phyloP scores from a whole-genome alignment of 2,797 vertebrate species.

The Sebastes aleutianus region DNA sequence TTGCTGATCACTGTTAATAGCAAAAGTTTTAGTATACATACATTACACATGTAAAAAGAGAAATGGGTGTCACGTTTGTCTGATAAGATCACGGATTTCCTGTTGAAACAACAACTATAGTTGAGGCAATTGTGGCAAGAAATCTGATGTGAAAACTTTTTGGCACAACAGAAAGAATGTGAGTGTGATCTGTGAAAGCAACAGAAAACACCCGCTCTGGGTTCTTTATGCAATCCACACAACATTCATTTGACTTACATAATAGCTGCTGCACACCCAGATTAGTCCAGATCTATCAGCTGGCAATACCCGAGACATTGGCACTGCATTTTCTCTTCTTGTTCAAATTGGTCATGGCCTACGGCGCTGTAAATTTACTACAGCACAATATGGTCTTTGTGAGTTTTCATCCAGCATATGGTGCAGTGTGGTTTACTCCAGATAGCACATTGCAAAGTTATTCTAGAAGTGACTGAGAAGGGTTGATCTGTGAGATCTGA shows the following conservation, averaged over 20 bases:
- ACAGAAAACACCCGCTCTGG: not conserved
- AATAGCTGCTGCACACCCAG: not conserved
- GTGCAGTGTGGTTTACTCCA: not conserved
- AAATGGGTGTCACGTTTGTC: not conserved
- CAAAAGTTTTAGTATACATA: not conserved
- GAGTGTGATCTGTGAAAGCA: not conserved
- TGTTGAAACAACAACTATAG: not conserved
- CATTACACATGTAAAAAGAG: not conserved
- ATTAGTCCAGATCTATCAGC: not conserved
- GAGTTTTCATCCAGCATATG: conserved; percentile 15
- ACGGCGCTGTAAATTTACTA: not conserved
- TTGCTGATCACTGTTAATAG: not conserved
- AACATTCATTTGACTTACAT: not conserved
- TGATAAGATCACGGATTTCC: not conserved
- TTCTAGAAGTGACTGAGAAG: conserved; percentile 10
- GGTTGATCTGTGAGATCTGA: not conserved
- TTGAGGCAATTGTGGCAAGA: not conserved
- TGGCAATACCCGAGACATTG: not conserved
- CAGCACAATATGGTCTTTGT: not conserved
- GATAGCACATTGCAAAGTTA: not conserved
- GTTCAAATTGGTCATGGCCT: not conserved
- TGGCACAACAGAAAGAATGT: not conserved
- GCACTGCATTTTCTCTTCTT: not conserved
- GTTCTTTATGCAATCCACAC: not conserved
- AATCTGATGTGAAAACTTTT: not conserved